Evolutionary conservation across 1,140 invertebrate genomes (phyloP), one percentile per base, ranked within the genome.

Genomic region (Andricus grossulariae): DNA sequence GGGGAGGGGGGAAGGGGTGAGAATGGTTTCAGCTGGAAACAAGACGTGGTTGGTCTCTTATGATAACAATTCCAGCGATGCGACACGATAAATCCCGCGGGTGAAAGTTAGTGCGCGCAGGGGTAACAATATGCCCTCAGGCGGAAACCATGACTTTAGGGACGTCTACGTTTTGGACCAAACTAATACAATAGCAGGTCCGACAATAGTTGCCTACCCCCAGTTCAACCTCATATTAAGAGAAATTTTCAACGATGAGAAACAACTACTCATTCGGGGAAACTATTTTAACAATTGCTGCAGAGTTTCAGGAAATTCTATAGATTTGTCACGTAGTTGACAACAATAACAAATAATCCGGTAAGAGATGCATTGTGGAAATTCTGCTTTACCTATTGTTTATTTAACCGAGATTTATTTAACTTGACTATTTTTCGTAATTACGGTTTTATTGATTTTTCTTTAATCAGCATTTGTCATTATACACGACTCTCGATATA

Each of bases 111-210:
- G 74, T 70, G 75, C 72, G 71, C 71, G 70, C 57, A 72, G 79
- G 75, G 80, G 77, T 79, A 70, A 78, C 76, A 82, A 80, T 80
- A 82, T 75, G 79, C 81, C 77, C 74, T 21, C 32, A 83, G 77
- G 72, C 60, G 60, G 66, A 71, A 76, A 78, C 21, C 60, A 39
- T 39, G 13, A 7, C 25, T 66, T 39, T 66, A 66, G 60, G 60
- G 60, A 16, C 25, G 21, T 55, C 54, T 55, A 19, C 18, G 54
- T 55, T 55, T 55, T 55, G 18, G 16, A 12, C 54, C 3, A 55
- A 55, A 55, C 54, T 55, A 19, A 55, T 12, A 55, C 54, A 55
- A 55, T 55, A 55, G 54, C 54, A 55, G 21, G 18, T 21, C 19
- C 4, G 12, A 57, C 55, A 57, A 57, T 54, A n/a, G n/a, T 54